These are phyloP conservation scores for Chalcosyrphus nemorum DNA, from an alignment of 2,888 invertebrate species.

Conservation along the genomic window DNA sequence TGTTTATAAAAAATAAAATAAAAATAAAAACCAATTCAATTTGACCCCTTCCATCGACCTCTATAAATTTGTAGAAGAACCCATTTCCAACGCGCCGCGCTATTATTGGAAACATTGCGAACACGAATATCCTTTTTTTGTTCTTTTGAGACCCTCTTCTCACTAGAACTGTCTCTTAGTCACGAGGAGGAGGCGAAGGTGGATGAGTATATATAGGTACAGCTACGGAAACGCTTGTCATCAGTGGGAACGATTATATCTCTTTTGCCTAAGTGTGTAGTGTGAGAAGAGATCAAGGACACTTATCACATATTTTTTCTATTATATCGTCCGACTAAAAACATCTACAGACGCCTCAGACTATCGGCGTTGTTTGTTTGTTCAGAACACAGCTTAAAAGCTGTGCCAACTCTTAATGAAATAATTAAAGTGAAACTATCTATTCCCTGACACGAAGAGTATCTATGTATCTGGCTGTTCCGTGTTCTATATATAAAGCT, in stretches of 20 bases:
- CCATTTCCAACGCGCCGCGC: background rate
- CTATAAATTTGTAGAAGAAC: constrained; percentile 22
- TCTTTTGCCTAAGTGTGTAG: too few species aligned
- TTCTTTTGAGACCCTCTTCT: background rate
- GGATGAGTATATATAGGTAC: background rate
- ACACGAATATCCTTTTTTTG: constrained; percentile 11
- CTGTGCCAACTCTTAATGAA: constrained; percentile 4
- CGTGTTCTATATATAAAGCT: background rate
- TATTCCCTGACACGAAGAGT: background rate
- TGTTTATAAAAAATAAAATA: background rate
- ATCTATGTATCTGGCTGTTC: too few species aligned
- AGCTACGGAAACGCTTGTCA: constrained; percentile 36
- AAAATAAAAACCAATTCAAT: constrained; percentile 26
- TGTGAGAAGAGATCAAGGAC: constrained; percentile 45
- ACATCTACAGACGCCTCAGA: background rate
- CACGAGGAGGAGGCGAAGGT: background rate
- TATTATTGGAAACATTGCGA: constrained; percentile 28
- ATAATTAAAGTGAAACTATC: constrained; percentile 33
- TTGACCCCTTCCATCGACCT: background rate
- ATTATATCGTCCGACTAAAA: background rate
- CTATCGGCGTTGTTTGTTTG: background rate
- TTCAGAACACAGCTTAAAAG: background rate
- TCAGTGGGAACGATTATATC: constrained; percentile 25
- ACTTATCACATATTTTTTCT: constrained; percentile 31
- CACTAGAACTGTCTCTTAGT: constrained; percentile 3